phyloP scores from a whole-genome alignment of 2,888 invertebrate genomes.

The Drosophila fungiperda region DNA sequence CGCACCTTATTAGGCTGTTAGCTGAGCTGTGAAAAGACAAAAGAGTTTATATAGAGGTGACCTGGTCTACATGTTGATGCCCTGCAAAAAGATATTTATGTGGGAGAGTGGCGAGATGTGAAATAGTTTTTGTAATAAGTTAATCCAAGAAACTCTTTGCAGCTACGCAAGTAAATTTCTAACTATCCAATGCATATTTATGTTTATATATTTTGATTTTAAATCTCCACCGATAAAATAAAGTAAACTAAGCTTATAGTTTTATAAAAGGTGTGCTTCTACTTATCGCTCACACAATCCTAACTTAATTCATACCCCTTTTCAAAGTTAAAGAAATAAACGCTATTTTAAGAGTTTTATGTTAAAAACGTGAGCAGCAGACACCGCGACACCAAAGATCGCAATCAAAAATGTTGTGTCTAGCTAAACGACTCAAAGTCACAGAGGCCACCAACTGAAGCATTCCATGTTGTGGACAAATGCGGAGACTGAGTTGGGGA shows the following conservation, averaged over 20 bases:
- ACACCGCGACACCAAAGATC: conserved; percentile 60
- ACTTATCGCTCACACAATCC: not conserved
- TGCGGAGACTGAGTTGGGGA: conserved; percentile 3
- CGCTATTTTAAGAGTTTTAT: conserved; percentile 60
- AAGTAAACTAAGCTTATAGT: not conserved
- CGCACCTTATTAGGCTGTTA: conserved; percentile 41
- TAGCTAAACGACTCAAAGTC: conserved; percentile 42
- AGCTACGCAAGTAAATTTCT: not conserved
- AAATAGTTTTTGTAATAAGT: not conserved
- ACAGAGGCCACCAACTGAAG: conserved; percentile 23
- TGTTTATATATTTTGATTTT: too few relatives aligned
- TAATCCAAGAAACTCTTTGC: not conserved
- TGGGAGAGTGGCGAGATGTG: not conserved
- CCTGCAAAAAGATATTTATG: not conserved
- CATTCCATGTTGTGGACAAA: conserved; percentile 4
- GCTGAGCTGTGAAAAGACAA: conserved; percentile 68
- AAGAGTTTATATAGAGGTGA: conserved; percentile 12
- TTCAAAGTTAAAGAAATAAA: conserved; percentile 46
- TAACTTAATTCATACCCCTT: not conserved
- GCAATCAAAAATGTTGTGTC: conserved; percentile 71
- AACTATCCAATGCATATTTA: not conserved
- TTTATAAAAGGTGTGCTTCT: not conserved
- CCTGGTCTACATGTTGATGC: not conserved
- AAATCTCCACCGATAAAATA: too few relatives aligned
- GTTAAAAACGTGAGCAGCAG: conserved; percentile 65